phyloP scores from a whole-genome alignment of 2,113 vertebrate species.

The Alethe diademata region DNA sequence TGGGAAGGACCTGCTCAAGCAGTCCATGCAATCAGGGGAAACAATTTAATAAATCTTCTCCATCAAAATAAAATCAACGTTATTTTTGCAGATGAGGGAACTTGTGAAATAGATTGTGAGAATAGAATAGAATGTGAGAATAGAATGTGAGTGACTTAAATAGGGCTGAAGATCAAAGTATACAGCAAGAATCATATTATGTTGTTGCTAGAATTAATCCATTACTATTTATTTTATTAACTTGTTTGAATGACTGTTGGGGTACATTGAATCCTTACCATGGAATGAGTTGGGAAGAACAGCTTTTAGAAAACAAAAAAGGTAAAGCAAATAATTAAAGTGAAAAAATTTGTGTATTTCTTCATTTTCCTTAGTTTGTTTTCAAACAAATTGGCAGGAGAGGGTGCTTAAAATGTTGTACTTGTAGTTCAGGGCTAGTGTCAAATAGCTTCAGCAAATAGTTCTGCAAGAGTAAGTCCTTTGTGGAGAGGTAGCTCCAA shows the following conservation, averaged over 20 bases:
- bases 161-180: background rate
- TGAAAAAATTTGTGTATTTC: background rate
- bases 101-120: background rate
- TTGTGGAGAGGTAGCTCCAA: background rate
- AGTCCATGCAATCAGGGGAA: background rate
- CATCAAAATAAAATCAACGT: background rate
- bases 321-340: background rate
- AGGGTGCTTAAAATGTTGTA: background rate
- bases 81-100: background rate
- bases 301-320: background rate
- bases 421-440: background rate
- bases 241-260: background rate
- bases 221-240: background rate
- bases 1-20: background rate
- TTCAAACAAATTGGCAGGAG: background rate
- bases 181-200: background rate
- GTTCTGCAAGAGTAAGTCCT: background rate
- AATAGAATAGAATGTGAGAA: no score
- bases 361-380: background rate
- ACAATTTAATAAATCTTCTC: background rate
- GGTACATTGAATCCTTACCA: fast-evolving
- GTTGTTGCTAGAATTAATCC: background rate
- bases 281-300: background rate
- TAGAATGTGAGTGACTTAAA: background rate
- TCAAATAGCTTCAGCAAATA: background rate